Evolutionary conservation across 2,888 invertebrate genomes (phyloP).

Genomic region (Protophormia terraenovae): DNA sequence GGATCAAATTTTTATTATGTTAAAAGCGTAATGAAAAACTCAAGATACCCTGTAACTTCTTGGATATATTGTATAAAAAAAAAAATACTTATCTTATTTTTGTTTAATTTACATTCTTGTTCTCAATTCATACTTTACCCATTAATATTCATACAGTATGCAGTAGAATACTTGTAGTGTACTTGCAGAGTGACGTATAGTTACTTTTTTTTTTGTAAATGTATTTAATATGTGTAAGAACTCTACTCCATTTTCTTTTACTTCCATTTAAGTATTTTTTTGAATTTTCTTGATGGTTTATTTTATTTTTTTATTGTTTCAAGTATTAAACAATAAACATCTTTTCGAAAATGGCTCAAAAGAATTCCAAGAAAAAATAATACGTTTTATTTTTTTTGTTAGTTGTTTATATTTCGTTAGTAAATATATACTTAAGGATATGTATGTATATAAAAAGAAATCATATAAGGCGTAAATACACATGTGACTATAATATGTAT

Average conservation of each 20-base stretch:
- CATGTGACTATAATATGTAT: neutral
- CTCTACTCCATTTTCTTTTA: neutral
- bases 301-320: slow-evolving; percentile 21
- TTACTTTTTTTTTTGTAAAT: no score
- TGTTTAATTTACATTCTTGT: slow-evolving; percentile 25
- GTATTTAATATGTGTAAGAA: neutral
- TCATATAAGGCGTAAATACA: neutral
- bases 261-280: neutral
- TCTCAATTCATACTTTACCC: neutral
- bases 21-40: no score
- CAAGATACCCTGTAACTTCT: no score
- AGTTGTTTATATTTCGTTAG: slow-evolving; percentile 1
- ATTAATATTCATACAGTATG: neutral
- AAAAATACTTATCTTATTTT: slow-evolving; percentile 2
- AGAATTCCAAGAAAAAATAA: neutral
- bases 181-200: neutral
- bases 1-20: no score
- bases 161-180: neutral
- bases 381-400: no score
- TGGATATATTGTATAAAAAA: no score
- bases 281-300: neutral
- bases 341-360: neutral
- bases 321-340: slow-evolving; percentile 31
- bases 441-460: neutral
- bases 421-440: neutral